Evolutionary conservation across 2,113 vertebrate genomes (phyloP).

Genomic region (Corvus cornix): DNA sequence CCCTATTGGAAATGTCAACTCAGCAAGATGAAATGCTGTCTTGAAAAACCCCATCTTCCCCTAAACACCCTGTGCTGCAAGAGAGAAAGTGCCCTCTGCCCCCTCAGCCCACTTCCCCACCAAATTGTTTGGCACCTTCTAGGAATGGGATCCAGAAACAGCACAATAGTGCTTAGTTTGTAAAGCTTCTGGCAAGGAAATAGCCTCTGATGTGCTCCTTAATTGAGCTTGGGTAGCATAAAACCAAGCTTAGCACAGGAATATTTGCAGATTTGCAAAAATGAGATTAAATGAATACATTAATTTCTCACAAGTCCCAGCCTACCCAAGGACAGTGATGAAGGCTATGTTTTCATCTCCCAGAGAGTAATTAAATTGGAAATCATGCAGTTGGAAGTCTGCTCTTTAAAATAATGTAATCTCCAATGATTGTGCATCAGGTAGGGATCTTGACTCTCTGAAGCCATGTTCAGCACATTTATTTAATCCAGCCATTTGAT

Average conservation of each 20-base stretch:
- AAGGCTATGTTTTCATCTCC: slow-evolving; percentile 52
- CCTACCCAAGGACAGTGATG: background rate
- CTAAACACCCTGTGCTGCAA: background rate
- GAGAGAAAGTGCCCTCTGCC: background rate
- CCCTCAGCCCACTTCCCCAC: background rate
- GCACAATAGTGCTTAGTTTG: background rate
- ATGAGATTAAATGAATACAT: background rate
- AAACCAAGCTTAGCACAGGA: background rate
- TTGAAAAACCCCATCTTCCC: background rate
- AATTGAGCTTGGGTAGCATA: background rate
- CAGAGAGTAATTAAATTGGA: slow-evolving; percentile 46
- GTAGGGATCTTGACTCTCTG: slow-evolving; percentile 7
- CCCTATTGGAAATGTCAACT: background rate
- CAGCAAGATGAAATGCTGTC: background rate
- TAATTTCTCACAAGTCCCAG: background rate
- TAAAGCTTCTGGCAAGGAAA: background rate
- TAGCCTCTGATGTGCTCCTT: background rate
- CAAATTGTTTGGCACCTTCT: background rate
- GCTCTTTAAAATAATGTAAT: slow-evolving; percentile 41
- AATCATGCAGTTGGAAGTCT: slow-evolving; percentile 52
- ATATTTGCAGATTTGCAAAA: slow-evolving; percentile 18
- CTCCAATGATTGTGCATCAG: background rate
- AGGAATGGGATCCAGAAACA: background rate
- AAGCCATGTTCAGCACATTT: slow-evolving; percentile 14
- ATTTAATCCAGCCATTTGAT: background rate